Conservation (phyloP, 2,888 invertebrate species). For the Philopedon plagiatum region DNA sequence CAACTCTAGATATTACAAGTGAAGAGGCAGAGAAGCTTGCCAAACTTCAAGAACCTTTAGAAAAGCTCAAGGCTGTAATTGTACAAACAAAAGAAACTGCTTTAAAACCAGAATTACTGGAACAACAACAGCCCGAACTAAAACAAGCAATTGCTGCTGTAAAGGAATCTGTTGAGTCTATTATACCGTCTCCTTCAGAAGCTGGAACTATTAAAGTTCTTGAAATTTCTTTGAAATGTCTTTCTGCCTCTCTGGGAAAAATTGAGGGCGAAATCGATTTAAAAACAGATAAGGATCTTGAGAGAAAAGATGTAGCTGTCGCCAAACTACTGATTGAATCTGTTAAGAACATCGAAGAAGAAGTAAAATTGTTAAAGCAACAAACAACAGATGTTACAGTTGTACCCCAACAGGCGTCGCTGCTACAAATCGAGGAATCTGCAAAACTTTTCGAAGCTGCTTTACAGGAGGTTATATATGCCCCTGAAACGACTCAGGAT, state of each 20-base stretch:
- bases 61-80: constrained; percentile 31
- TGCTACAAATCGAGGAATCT: constrained; percentile 44
- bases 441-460: constrained; percentile 32
- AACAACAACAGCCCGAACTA: constrained; percentile 48
- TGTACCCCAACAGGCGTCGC: constrained; percentile 45
- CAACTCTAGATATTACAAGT: constrained; percentile 27
- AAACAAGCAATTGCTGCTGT: constrained; percentile 40
- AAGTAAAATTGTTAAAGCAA: constrained; percentile 28
- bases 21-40: constrained; percentile 36
- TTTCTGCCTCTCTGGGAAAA: constrained; percentile 21
- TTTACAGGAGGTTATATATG: not conserved
- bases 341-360: constrained; percentile 25
- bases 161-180: constrained; percentile 38
- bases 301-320: constrained; percentile 21
- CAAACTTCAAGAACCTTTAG: constrained; percentile 26
- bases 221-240: constrained; percentile 31
- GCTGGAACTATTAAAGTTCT: constrained; percentile 36
- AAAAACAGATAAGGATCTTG: too few species aligned
- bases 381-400: constrained; percentile 3
- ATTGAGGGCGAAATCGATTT: too few species aligned
- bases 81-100: constrained; percentile 15
- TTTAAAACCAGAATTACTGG: constrained; percentile 41
- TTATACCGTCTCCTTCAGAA: constrained; percentile 33
- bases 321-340: constrained; percentile 26
- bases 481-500: constrained; percentile 14